Percentiles rank a stretch among this genome's conserved stretches.
Evolutionary conservation across 1,140 invertebrate genomes (phyloP).

Genomic region (Dryas iulia): DNA sequence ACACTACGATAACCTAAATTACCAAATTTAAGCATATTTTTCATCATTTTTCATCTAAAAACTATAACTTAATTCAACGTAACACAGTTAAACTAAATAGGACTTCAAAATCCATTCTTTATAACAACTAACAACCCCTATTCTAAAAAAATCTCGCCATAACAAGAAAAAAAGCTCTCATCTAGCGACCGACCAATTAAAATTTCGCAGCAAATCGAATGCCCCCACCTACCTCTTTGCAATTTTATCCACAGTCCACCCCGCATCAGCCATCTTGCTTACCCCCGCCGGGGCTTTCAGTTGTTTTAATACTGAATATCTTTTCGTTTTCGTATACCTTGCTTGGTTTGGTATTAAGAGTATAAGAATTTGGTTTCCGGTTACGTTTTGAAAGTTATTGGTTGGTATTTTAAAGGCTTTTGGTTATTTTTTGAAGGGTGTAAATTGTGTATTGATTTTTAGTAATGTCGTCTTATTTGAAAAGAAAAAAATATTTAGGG

Average conservation of each 20-base stretch:
- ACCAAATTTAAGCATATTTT: too few relatives aligned
- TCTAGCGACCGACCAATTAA: conserved; percentile 29
- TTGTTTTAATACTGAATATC: conserved; percentile 80
- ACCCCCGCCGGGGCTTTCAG: conserved; percentile 54
- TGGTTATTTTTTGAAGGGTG: too few relatives aligned
- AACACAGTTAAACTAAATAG: too few relatives aligned
- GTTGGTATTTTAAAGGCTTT: too few relatives aligned
- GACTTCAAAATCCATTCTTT: neutral
- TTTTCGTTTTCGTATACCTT: conserved; percentile 73
- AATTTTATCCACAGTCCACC: conserved; percentile 78
- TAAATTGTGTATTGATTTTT: too few relatives aligned
- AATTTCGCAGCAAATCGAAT: conserved; percentile 34
- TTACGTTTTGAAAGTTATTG: too few relatives aligned
- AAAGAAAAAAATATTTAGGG: too few relatives aligned
- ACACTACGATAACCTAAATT: too few relatives aligned
- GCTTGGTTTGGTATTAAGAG: neutral
- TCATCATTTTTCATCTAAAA: too few relatives aligned
- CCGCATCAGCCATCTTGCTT: conserved; percentile 75
- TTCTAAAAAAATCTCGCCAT: conserved; percentile 6
- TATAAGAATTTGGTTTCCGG: too few relatives aligned
- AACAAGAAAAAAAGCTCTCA: neutral
- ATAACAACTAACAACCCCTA: neutral
- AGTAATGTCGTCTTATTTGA: too few relatives aligned
- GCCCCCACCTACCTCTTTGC: conserved; percentile 57
- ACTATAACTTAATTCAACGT: neutral